These are phyloP conservation scores for Aphidius gifuensis DNA, from an alignment of 1,140 invertebrate genomes.

Conservation along the genomic window DNA sequence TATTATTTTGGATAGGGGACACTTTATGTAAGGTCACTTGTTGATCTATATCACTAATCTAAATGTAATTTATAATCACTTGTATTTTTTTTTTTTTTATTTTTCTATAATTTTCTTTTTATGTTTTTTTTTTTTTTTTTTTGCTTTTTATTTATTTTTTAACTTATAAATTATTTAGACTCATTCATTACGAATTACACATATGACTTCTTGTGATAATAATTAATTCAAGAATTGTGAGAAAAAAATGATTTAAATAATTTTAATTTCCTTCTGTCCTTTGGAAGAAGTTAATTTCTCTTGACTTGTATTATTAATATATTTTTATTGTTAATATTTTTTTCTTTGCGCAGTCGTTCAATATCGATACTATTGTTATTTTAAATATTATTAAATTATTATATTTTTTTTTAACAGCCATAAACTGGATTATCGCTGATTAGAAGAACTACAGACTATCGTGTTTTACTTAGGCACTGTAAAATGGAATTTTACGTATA, in stretches of 20 bases:
- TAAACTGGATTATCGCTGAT: constrained; percentile 22
- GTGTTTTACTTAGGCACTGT: constrained; percentile 38
- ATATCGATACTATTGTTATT: not conserved
- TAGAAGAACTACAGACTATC: constrained; percentile 32
- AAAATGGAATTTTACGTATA: constrained; percentile 27
- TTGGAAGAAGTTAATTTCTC: constrained; percentile 15
- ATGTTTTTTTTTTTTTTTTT: constrained; percentile 17
- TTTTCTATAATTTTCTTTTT: constrained; percentile 18
- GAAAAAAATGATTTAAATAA: not conserved
- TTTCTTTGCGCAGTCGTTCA: constrained; percentile 11
- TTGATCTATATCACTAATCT: constrained; percentile 32
- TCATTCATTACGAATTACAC: too few species aligned
- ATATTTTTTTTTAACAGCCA: constrained; percentile 1
- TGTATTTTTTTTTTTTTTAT: constrained; percentile 23
- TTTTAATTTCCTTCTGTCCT: not conserved
- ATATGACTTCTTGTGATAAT: too few species aligned
- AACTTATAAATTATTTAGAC: constrained; percentile 10
- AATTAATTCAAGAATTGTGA: too few species aligned
- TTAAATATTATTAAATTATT: not conserved
- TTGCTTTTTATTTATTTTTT: constrained; percentile 17
- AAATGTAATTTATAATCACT: constrained; percentile 22
- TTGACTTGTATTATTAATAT: not conserved
- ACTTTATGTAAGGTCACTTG: constrained; percentile 39
- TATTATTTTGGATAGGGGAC: constrained; percentile 20
- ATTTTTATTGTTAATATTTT: not conserved